A percentile compares a stretch with the other conserved stretches of the same genome.
These are phyloP conservation scores for Trypoxylon attenuatum DNA, from an alignment of 2,888 invertebrate genomes.

Conservation along the genomic window DNA sequence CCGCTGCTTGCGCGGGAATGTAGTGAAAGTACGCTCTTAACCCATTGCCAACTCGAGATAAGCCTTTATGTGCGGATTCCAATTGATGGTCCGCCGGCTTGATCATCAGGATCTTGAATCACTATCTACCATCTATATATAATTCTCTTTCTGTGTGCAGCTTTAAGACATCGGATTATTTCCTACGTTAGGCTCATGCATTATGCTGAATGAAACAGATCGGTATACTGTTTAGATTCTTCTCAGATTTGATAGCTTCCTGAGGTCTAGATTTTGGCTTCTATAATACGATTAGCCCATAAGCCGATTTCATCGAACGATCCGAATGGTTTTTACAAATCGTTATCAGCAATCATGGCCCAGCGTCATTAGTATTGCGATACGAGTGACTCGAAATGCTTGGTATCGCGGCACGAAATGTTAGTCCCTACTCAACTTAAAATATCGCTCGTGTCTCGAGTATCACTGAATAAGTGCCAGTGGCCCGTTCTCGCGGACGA, in stretches of 20 bases:
- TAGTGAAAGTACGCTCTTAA: conserved; percentile 24
- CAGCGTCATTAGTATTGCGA: conserved; percentile 13
- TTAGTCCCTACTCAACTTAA: conserved; percentile 3
- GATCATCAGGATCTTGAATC: conserved; percentile 8
- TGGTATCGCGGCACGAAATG: conserved; percentile 27
- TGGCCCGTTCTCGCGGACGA: conserved; percentile 21
- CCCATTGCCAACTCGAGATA: conserved; percentile 20
- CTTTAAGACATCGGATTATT: too few species aligned
- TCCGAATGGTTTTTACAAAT: conserved; percentile 19
- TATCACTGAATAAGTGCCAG: not conserved
- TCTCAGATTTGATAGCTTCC: too few species aligned
- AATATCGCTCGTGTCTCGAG: not conserved
- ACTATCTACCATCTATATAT: too few species aligned
- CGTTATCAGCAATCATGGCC: conserved; percentile 28
- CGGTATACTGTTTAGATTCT: too few species aligned
- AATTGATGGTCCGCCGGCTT: conserved; percentile 22
- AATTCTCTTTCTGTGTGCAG: too few species aligned
- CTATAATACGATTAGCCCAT: conserved; percentile 17
- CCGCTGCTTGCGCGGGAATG: conserved; percentile 6
- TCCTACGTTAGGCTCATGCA: too few species aligned
- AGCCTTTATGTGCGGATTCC: conserved; percentile 40
- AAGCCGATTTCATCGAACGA: conserved; percentile 16
- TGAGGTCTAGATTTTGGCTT: too few species aligned
- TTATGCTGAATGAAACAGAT: too few species aligned
- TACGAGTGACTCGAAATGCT: conserved; percentile 4